These are phyloP conservation scores for Etheostoma cragini DNA, from an alignment of 2,113 vertebrate genomes.

Conservation along the genomic window DNA sequence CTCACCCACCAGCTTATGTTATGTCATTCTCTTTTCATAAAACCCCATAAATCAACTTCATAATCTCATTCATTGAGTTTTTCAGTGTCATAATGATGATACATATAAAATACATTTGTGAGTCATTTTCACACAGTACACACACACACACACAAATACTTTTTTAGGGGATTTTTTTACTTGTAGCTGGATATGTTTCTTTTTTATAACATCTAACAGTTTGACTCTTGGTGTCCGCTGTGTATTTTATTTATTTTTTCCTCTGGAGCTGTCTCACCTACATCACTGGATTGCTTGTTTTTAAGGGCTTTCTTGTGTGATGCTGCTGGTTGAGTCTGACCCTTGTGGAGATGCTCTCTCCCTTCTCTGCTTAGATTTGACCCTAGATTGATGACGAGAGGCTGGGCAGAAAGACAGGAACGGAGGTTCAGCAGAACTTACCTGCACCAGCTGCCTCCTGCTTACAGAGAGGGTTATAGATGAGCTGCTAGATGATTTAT, in stretches of 20 bases:
- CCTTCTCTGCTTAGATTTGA: neutral
- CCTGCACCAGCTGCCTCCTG: slow-evolving; percentile 25
- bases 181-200: slow-evolving; percentile 4
- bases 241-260: neutral
- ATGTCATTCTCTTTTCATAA: no score
- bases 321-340: neutral
- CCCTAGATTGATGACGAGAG: slow-evolving; percentile 19
- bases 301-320: slow-evolving; percentile 5
- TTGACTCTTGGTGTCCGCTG: neutral
- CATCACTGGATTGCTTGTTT: slow-evolving; percentile 15
- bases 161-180: neutral
- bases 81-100: no score
- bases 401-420: neutral
- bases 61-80: no score
- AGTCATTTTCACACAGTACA: no score
- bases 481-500: neutral
- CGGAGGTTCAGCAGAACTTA: slow-evolving; percentile 15
- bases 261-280: slow-evolving; percentile 3
- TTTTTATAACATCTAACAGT: slow-evolving; percentile 17
- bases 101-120: no score
- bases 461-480: slow-evolving; percentile 33
- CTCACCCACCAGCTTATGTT: no score
- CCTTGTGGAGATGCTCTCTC: neutral
- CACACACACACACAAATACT: no score
- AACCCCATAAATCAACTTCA: no score